Evolutionary conservation across 2,888 invertebrate species (phyloP).

Genomic region (Creontiades dilutus): DNA sequence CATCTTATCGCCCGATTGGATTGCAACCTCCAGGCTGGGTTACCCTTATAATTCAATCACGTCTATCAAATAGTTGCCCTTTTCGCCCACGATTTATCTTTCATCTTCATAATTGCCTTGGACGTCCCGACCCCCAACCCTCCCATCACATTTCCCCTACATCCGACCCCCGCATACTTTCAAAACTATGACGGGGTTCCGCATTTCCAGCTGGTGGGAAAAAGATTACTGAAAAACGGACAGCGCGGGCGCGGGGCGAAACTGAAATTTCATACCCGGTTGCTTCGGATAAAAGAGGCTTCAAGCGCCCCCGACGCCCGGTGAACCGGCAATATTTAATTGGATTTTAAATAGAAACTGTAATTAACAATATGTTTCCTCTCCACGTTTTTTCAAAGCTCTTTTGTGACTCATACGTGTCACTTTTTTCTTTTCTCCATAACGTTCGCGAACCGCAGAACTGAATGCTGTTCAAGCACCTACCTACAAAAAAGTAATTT

Average conservation of each 20-base stretch:
- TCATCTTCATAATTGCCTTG: conserved; percentile 63
- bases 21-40: conserved; percentile 36
- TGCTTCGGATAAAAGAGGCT: conserved; percentile 57
- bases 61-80: conserved; percentile 24
- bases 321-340: conserved; percentile 69
- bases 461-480: conserved; percentile 35
- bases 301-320: conserved; percentile 16
- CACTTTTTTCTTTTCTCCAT: conserved; percentile 16
- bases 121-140: not conserved
- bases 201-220: not conserved
- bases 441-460: conserved; percentile 41
- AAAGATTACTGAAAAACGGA: conserved; percentile 8
- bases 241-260: conserved; percentile 5
- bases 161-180: conserved; percentile 17
- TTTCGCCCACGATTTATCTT: conserved; percentile 37
- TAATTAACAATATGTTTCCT: conserved; percentile 70
- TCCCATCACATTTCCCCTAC: not conserved
- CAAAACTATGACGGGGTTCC: not conserved
- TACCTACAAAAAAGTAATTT: conserved; percentile 59
- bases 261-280: conserved; percentile 62
- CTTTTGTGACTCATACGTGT: conserved; percentile 65
- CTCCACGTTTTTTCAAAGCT: not conserved
- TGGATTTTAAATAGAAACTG: conserved; percentile 68
- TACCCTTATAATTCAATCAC: conserved; percentile 51
- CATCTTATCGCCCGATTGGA: conserved; percentile 54